A percentile compares a stretch with the other conserved stretches of the same genome.
phyloP scores from a whole-genome alignment of 2,797 vertebrate species.

The Avahi laniger region DNA sequence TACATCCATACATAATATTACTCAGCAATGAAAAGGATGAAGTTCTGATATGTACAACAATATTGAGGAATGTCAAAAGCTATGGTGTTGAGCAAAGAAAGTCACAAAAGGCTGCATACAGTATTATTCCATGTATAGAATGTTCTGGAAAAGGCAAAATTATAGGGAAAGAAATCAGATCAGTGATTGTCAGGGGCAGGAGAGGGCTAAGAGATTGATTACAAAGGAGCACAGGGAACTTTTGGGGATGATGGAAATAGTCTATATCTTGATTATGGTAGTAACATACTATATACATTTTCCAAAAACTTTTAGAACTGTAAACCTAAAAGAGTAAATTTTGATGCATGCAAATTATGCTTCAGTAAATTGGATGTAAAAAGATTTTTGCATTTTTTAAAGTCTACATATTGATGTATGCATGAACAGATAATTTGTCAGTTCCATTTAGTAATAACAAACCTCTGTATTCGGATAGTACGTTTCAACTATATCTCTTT shows the following conservation, averaged over 20 bases:
- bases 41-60: background rate
- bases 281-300: background rate
- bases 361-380: constrained; percentile 32
- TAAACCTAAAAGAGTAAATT: constrained; percentile 34
- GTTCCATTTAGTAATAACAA: constrained; percentile 40
- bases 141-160: background rate
- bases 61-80: background rate
- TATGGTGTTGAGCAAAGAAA: background rate
- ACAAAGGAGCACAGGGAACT: background rate
- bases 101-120: background rate
- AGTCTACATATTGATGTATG: constrained; percentile 42
- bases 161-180: background rate
- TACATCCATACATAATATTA: background rate
- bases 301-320: background rate
- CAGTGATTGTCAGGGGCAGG: background rate
- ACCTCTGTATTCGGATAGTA: background rate
- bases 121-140: background rate
- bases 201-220: background rate
- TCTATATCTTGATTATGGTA: background rate
- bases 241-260: background rate
- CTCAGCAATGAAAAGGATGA: background rate
- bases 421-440: constrained; percentile 36
- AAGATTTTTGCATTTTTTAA: constrained; percentile 42
- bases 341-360: constrained; percentile 43
- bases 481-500: constrained; percentile 31